Conservation (phyloP, 2,888 invertebrate genomes). For the Mellilla xanthometata region DNA sequence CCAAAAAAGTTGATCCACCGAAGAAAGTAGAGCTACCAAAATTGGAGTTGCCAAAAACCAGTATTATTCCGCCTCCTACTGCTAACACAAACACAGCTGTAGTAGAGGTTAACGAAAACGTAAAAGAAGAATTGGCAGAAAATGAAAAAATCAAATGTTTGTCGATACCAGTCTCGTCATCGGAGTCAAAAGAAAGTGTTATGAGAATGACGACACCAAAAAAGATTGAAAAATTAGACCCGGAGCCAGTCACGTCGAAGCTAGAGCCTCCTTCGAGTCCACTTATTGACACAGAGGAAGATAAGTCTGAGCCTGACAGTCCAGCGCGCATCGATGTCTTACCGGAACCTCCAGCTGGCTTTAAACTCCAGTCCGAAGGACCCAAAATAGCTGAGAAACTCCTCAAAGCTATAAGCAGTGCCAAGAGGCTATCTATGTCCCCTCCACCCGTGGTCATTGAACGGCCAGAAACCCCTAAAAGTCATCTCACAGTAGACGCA, state of each 20-base stretch:
- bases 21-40: constrained; percentile 15
- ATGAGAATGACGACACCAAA: constrained; percentile 42
- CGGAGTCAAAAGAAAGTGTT: constrained; percentile 37
- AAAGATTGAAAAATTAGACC: constrained; percentile 50
- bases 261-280: constrained; percentile 66
- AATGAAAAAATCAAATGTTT: constrained; percentile 39
- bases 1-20: constrained; percentile 28
- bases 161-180: constrained; percentile 46
- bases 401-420: constrained; percentile 83
- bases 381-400: constrained; percentile 85
- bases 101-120: constrained; percentile 18
- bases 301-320: constrained; percentile 76
- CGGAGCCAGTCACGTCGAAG: constrained; percentile 46
- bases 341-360: constrained; percentile 75
- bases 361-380: constrained; percentile 73
- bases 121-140: constrained; percentile 27
- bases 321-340: constrained; percentile 72
- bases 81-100: constrained; percentile 18
- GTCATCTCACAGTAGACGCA: constrained; percentile 36
- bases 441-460: constrained; percentile 55
- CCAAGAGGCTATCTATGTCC: constrained; percentile 76
- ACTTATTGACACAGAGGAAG: constrained; percentile 73
- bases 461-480: constrained; percentile 57
- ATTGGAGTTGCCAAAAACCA: constrained; percentile 21
- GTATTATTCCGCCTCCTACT: constrained; percentile 16